A percentile compares a stretch with the other conserved stretches of the same genome.
phyloP scores from a whole-genome alignment of 2,797 vertebrate genomes.

The Cynopterus sphinx region DNA sequence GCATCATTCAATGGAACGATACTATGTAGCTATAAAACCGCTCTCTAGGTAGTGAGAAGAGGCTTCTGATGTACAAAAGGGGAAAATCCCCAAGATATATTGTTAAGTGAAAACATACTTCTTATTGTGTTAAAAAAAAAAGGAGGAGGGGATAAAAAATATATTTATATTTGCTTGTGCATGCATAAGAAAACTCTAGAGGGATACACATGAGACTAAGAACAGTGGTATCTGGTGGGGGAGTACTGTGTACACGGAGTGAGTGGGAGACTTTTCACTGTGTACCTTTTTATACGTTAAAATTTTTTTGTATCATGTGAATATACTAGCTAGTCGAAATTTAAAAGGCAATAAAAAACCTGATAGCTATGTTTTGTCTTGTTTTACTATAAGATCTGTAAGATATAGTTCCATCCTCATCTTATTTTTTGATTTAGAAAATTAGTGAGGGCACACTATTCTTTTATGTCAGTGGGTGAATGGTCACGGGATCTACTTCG shows the following conservation, averaged over 20 bases:
- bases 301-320: background rate
- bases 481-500: background rate
- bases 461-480: background rate
- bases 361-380: background rate
- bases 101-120: background rate
- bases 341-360: background rate
- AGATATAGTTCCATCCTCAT: background rate
- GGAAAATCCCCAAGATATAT: background rate
- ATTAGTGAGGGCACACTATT: too few species aligned
- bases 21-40: accelerated
- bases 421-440: background rate
- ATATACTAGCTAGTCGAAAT: background rate
- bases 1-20: background rate
- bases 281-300: background rate
- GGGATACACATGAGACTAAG: background rate
- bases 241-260: background rate
- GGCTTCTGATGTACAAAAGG: background rate
- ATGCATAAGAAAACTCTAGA: background rate
- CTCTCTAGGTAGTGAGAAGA: background rate
- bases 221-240: background rate
- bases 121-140: background rate
- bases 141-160: background rate
- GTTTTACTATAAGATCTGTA: background rate
- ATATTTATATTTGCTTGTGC: background rate
- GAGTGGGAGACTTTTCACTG: background rate